Evolutionary conservation across 35 echinoderm and acorn worm genomes (phyloP).

Genomic region (Eucidaris tribuloides): DNA sequence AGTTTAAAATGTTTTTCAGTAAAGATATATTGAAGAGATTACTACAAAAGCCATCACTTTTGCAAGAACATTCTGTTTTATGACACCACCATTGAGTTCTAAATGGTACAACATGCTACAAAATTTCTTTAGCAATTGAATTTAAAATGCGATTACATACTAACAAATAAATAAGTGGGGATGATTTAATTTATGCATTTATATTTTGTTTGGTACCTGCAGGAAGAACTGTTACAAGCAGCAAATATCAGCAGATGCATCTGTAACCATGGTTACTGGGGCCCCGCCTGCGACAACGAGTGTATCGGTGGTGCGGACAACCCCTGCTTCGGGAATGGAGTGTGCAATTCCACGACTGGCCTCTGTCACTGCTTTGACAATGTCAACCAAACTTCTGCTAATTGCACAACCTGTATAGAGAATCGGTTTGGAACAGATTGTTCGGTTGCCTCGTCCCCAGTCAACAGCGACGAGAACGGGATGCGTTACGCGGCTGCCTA

Average conservation of each 20-base stretch:
- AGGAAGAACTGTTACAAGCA: neutral
- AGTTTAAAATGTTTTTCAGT: too few species aligned
- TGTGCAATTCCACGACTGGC: slow-evolving; percentile 49
- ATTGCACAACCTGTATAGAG: slow-evolving; percentile 59
- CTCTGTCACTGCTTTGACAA: slow-evolving; percentile 48
- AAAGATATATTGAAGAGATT: too few species aligned
- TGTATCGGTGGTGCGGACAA: slow-evolving; percentile 71
- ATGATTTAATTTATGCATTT: too few species aligned
- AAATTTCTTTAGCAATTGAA: too few species aligned
- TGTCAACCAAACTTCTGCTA: slow-evolving; percentile 22
- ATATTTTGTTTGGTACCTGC: too few species aligned
- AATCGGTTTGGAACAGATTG: slow-evolving; percentile 69
- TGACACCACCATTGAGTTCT: too few species aligned
- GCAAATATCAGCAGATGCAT: slow-evolving; percentile 30
- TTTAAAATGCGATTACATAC: too few species aligned
- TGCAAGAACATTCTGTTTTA: too few species aligned
- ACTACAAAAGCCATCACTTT: too few species aligned
- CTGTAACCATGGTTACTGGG: slow-evolving; percentile 84
- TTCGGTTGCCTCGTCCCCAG: slow-evolving; percentile 40
- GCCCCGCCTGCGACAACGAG: slow-evolving; percentile 65
- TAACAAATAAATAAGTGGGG: too few species aligned
- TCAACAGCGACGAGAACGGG: neutral
- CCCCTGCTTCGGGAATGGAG: slow-evolving; percentile 70
- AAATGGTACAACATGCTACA: too few species aligned
- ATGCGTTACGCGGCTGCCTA: slow-evolving; percentile 46